Conservation (phyloP, 2,113 vertebrate species). For the Papio anubis region DNA sequence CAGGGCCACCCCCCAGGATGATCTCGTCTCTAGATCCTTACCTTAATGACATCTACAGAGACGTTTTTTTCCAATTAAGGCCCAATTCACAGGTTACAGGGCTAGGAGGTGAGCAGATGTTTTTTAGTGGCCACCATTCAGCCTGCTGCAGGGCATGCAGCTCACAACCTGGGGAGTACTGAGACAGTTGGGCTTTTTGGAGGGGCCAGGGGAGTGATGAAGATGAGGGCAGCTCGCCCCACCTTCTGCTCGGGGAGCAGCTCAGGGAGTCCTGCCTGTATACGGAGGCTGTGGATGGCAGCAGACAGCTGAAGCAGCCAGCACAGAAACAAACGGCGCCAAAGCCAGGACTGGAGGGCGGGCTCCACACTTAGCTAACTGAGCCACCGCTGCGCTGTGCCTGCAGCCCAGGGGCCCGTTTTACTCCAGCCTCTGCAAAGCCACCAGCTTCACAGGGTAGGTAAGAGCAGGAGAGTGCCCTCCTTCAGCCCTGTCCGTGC, state of each 20-base stretch:
- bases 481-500: neutral
- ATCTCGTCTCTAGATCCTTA: neutral
- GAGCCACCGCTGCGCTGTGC: neutral
- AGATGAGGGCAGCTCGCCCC: rapidly evolving
- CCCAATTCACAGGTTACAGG: neutral
- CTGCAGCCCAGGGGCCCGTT: neutral
- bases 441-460: neutral
- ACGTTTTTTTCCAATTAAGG: neutral
- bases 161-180: neutral
- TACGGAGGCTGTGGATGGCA: slow-evolving; percentile 33
- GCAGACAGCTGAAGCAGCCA: slow-evolving; percentile 1
- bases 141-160: rapidly evolving
- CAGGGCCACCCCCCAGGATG: neutral
- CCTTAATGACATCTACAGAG: neutral
- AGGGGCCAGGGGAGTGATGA: neutral
- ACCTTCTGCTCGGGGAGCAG: neutral
- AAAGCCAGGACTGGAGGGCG: slow-evolving; percentile 16
- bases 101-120: too few species aligned
- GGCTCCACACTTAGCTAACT: neutral
- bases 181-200: neutral
- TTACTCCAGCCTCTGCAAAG: neutral
- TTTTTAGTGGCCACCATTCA: neutral
- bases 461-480: neutral
- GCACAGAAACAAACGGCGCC: neutral
- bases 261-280: neutral